Conservation (phyloP, 1,140 invertebrate species). For the Schlechtendalia chinensis region DNA sequence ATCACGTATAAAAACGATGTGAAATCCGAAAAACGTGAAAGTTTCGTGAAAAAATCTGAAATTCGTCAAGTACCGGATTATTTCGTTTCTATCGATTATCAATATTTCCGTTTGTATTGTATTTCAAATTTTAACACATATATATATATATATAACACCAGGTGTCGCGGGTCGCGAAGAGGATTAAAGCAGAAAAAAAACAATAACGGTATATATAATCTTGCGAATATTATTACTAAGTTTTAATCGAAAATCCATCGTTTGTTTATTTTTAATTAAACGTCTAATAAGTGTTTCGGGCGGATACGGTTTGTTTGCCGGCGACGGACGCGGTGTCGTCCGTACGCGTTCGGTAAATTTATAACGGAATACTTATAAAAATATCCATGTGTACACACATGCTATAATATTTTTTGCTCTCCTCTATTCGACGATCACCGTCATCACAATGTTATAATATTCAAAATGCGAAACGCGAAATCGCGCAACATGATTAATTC, state of each 20-base stretch:
- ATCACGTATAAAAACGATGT: no score
- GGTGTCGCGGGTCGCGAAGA: neutral
- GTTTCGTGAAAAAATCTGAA: no score
- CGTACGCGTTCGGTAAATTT: slow-evolving; percentile 32
- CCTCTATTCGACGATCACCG: no score
- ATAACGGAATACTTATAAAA: neutral
- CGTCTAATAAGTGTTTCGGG: slow-evolving; percentile 34
- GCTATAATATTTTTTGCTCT: neutral
- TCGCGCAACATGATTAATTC: no score
- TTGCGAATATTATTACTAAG: slow-evolving; percentile 36
- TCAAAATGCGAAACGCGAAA: no score
- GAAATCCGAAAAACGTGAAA: no score
- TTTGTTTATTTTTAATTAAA: slow-evolving; percentile 50
- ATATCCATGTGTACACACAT: neutral
- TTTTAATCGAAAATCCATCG: slow-evolving; percentile 45
- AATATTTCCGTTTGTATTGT: neutral
- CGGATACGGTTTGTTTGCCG: slow-evolving; percentile 22
- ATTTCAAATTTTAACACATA: no score
- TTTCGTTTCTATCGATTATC: neutral
- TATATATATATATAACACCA: neutral
- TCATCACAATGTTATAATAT: no score
- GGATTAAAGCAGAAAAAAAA: slow-evolving; percentile 31
- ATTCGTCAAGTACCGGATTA: no score
- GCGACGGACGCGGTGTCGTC: neutral
- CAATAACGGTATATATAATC: slow-evolving; percentile 8